Conservation (phyloP, 2,888 invertebrate species). For the Eupithecia subumbrata region DNA sequence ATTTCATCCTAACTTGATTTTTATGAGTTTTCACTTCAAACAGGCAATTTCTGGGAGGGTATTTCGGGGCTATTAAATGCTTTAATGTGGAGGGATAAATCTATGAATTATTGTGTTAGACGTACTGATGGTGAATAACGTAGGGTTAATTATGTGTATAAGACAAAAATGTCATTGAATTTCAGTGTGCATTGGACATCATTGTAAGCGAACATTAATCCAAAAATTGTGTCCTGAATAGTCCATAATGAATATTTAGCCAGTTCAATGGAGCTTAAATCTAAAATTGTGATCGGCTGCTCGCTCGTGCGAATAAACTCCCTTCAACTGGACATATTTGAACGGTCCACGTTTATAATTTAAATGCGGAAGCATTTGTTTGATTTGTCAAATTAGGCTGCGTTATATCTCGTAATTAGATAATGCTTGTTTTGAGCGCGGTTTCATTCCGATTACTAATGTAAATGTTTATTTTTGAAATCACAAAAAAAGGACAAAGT, state of each 20-base stretch:
- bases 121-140: not conserved
- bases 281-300: constrained; percentile 1
- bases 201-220: not conserved
- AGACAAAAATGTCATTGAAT: not conserved
- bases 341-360: constrained; percentile 1
- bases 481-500: too few species aligned
- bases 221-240: not conserved
- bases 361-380: not conserved
- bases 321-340: not conserved
- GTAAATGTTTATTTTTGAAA: too few species aligned
- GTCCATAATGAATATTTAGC: constrained; percentile 7
- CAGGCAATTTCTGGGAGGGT: not conserved
- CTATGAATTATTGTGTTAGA: not conserved
- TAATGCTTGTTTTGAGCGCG: not conserved
- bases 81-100: not conserved
- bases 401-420: not conserved
- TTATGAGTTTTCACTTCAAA: constrained; percentile 1
- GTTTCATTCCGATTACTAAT: not conserved
- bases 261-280: constrained; percentile 5
- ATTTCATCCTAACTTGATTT: constrained; percentile 9
- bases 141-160: too few species aligned
- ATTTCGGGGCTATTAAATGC: not conserved
- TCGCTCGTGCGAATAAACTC: not conserved
- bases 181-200: not conserved
- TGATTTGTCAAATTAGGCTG: not conserved